Evolutionary conservation across 2,113 vertebrate genomes (phyloP), one percentile per base, ranked within the genome.

Genomic region (Pelmatolapia mariae): DNA sequence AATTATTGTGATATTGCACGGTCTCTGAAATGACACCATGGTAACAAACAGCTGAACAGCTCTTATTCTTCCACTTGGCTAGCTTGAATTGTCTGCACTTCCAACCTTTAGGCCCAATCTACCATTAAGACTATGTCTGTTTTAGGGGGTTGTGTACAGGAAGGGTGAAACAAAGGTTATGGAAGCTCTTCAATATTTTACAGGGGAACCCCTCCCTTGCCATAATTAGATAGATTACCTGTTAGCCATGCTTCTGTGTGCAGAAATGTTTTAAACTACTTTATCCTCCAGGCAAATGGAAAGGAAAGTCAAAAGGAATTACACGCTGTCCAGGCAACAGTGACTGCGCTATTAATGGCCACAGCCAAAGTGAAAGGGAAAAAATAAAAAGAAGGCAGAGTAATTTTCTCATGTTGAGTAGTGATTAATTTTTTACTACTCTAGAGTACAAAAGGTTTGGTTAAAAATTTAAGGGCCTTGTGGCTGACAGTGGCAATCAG

Each of bases 171-270:
- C 95, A 92, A 96, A 98, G 98, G 98, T 98, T 98, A 98, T 93
- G 87, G 96, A 96, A 95, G 94, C 97, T 97, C 96, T 97, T 98
- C 94, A 97, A 97, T 98, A 97, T 98, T 98, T 98, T 97, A 98
- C 96, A 97, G 93, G 96, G 96, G 97, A 97, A 97, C 96, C 97
- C 96, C 96, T 97, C 97, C 96, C 93, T 96, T 96, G 94, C 96
- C 96, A 96, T 98, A 98, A 99, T 99, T 99, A 99, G 98, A 97
- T 97, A 98, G 97, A 98, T 99, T 99, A 99, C 98, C 97, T 98
- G 98, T 97, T 98, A 98, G 97, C 97, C 96, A 97, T 96, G 97
- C 97, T 96, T 92, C 95, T 95, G 93, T 97, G 96, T 97, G 95
- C 97, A 95, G 97, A 97, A 96, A 95, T 97, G 94, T 97, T 98